Evolutionary conservation across 2,888 invertebrate species (phyloP), one percentile per base, ranked within the genome.

Genomic region (Vannuccia rotundouncinata): DNA sequence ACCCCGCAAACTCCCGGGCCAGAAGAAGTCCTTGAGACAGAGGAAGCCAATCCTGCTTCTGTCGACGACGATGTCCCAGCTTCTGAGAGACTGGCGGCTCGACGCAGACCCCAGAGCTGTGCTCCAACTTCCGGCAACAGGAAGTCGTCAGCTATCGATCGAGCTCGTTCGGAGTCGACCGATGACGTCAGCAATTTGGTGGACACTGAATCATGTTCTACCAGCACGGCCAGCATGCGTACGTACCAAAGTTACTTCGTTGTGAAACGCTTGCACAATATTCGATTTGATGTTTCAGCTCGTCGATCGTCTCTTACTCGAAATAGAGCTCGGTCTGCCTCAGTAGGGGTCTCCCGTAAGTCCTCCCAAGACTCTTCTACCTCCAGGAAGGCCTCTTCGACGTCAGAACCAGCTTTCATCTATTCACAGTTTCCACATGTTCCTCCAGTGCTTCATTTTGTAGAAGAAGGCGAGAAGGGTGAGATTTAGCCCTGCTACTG

Each of bases 401-500:
- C n/a, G n/a, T n/a, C n/a, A n/a, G n/a, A n/a, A n/a, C n/a, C n/a
- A n/a, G n/a, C 85, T 0, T 83, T 88, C 1, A 85, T 84, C 10
- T 82, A 83, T 10, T 86, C 86, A 83, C 83, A 86, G 60, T 88
- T 88, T 81, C 82, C 85, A 0, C 84, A 85, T 74, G 85, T 88
- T 30, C 88, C 89, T 60, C 95, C 95, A 0, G 94, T 93, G 86
- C 91, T 95, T 80, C 91, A 91, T 84, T 95, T 95, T 89, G 91
- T 92, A 77, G 88, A 90, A 0, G 92, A 92, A 86, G 93, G 93
- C 83, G 90, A 91, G 82, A 89, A 88, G 90, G 83, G 89, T 89
- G 82, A 22, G n/a, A n/a, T n/a, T n/a, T n/a, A n/a, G n/a, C n/a
- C n/a, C n/a, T n/a, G n/a, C n/a, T n/a, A n/a, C n/a, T n/a, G n/a